Evolutionary conservation across 2,113 vertebrate genomes (phyloP), one percentile per base, ranked within the genome.

Genomic region (Mobula birostris): DNA sequence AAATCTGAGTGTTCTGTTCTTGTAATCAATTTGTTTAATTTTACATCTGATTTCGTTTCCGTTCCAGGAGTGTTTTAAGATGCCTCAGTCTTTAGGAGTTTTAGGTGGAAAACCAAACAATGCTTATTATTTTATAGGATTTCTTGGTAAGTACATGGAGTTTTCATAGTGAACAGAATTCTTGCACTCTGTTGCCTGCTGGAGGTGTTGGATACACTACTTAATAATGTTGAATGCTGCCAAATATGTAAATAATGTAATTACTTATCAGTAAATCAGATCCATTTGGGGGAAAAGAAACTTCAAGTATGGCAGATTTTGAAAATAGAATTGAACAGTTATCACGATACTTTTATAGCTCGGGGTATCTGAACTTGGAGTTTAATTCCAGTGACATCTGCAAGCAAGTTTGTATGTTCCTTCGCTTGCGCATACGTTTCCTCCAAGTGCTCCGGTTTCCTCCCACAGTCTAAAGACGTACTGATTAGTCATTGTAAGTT

Each of bases 81-180:
- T 98, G 97, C 97, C 98, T 77, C 98, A 98, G 95, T 98, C 97
- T 95, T 97, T 98, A 96, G 98, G 98, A 95, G 97, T 97, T 61
- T 96, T 98, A 96, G 98, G 98, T 95, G 98, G 98, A 96, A 98
- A 98, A 96, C 98, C 98, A 96, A 98, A 98, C 97, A 97, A 98
- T 95, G 98, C 98, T 94, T 98, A 98, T 96, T 98, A 98, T 96
- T 98, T 98, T 96, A 98, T 98, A 96, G 98, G 98, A 95, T 98
- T 97, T 96, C 96, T 98, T 96, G 97, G 98, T 98, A 97, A 98
- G 97, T 95, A 95, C n/a, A 32, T 63, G 58, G 58, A 63, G 68
- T 40, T 76, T 93, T 40, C 29, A 21, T 74, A 27, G 1, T 15
- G 24, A 27, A 11, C 21, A 56, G 32, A 91, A 66, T 85, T 85